phyloP scores from a whole-genome alignment of 2,113 vertebrate species.

The Myotis yumanensis region DNA sequence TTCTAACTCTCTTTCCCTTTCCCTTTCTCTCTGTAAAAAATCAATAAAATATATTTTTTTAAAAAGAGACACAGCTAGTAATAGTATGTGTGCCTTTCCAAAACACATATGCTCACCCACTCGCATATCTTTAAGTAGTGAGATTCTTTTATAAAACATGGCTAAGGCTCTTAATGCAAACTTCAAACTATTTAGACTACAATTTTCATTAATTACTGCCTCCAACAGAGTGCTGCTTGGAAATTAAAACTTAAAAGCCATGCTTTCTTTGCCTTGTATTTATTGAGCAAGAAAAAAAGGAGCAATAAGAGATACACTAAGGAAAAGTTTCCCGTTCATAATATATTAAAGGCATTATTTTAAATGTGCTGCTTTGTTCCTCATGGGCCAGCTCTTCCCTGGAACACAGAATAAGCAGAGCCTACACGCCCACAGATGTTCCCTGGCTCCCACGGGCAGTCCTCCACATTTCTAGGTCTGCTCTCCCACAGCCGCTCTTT shows the following conservation, averaged over 20 bases:
- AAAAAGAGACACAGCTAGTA: background rate
- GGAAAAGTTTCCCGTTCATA: conserved; percentile 39
- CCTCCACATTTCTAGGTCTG: background rate
- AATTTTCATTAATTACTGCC: conserved; percentile 58
- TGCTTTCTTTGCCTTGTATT: conserved; percentile 39
- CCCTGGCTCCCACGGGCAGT: background rate
- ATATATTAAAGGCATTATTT: conserved; percentile 68
- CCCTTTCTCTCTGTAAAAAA: no score
- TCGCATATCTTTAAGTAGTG: background rate
- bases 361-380: background rate
- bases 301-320: conserved; percentile 61
- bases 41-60: no score
- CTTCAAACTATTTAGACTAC: conserved; percentile 44
- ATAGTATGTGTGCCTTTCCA: background rate
- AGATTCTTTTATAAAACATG: conserved; percentile 1
- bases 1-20: no score
- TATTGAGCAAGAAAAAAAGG: conserved; percentile 62
- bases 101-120: background rate
- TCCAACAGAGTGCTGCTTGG: conserved; percentile 43
- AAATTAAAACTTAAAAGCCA: conserved; percentile 66
- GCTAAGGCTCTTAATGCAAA: conserved; percentile 38
- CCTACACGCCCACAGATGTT: background rate
- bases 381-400: background rate
- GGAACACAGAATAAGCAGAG: background rate
- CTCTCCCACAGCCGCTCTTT: conserved; percentile 1